A percentile compares a stretch with the other conserved stretches of the same genome.
Evolutionary conservation across 2,113 vertebrate species (phyloP).

Genomic region (Antechinus stuartii): DNA sequence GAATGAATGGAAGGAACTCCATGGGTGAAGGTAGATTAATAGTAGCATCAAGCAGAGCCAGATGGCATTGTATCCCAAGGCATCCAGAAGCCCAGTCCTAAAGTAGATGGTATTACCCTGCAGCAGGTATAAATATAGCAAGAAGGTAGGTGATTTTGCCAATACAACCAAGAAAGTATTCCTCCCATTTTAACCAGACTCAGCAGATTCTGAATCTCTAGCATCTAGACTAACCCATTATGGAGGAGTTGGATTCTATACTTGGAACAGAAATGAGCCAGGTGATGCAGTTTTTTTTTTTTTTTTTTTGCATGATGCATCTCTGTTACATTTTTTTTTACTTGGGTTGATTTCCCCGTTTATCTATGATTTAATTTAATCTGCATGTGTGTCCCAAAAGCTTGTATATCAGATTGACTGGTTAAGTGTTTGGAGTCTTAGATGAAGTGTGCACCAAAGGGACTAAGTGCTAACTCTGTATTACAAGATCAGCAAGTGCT

Average conservation of each 20-base stretch:
- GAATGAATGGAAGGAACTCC: neutral
- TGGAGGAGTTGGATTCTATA: neutral
- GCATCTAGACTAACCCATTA: neutral
- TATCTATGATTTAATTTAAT: neutral
- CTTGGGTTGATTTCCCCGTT: neutral
- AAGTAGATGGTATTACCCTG: neutral
- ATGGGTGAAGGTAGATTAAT: neutral
- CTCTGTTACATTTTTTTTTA: neutral
- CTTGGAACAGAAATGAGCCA: neutral
- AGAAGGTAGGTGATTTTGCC: neutral
- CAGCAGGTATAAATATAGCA: neutral
- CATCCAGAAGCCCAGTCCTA: neutral
- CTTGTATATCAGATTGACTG: neutral
- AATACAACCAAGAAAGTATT: neutral
- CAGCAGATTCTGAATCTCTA: neutral
- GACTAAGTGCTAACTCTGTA: neutral
- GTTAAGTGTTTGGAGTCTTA: neutral
- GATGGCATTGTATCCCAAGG: neutral
- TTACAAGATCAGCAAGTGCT: neutral
- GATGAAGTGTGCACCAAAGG: neutral
- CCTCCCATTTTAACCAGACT: neutral
- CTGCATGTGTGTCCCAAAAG: neutral
- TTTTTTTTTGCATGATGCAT: neutral
- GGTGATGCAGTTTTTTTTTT: neutral
- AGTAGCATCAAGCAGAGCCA: neutral